Evolutionary conservation across 2,888 invertebrate genomes (phyloP).

Genomic region (Andrena fulva): DNA sequence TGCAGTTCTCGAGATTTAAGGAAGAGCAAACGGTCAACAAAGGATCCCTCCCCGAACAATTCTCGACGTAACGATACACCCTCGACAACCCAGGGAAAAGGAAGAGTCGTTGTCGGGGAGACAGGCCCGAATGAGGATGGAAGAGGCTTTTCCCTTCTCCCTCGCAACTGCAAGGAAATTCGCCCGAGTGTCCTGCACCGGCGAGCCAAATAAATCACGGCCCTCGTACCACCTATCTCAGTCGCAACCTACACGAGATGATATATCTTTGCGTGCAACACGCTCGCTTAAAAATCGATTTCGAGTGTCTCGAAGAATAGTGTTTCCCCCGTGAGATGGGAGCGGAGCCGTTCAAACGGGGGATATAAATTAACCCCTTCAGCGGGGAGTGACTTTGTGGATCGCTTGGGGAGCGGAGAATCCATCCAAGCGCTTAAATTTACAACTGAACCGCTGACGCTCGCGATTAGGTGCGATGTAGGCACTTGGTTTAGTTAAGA

Average conservation of each 20-base stretch:
- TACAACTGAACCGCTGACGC: neutral
- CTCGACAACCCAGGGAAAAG: slow-evolving; percentile 37
- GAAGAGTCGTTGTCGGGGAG: slow-evolving; percentile 31
- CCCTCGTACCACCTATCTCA: slow-evolving; percentile 54
- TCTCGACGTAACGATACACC: slow-evolving; percentile 61
- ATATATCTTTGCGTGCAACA: slow-evolving; percentile 42
- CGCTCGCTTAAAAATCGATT: slow-evolving; percentile 54
- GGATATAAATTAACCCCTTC: slow-evolving; percentile 11
- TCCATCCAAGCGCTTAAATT: neutral
- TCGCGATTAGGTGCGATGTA: neutral
- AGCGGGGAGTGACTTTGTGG: neutral
- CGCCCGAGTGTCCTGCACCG: slow-evolving; percentile 59
- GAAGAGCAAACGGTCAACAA: slow-evolving; percentile 51
- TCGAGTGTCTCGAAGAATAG: slow-evolving; percentile 8
- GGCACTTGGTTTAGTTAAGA: neutral
- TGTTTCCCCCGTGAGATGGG: slow-evolving; percentile 2
- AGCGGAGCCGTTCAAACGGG: neutral
- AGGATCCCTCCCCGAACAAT: slow-evolving; percentile 41
- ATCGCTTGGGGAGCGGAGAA: neutral
- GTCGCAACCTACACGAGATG: slow-evolving; percentile 50
- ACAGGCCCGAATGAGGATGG: slow-evolving; percentile 38
- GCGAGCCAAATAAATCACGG: slow-evolving; percentile 64
- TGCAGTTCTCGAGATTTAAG: slow-evolving; percentile 35
- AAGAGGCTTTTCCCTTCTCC: slow-evolving; percentile 16
- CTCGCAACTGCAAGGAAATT: slow-evolving; percentile 53